phyloP scores from a whole-genome alignment of 2,797 vertebrate species.

The Varecia variegata region DNA sequence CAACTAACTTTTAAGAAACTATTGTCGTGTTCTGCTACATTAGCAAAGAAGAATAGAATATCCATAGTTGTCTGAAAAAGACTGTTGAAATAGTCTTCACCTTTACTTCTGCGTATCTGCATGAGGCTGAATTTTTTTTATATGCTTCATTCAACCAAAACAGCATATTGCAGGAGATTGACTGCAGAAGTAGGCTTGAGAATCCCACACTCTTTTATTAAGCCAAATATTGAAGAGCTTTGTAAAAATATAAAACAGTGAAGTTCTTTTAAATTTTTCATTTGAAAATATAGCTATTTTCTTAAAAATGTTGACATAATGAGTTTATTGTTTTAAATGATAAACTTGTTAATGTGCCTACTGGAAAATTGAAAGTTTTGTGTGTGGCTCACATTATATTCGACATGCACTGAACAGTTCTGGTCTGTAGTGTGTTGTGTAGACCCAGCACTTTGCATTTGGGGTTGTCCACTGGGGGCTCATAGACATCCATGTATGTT shows the following conservation, averaged over 20 bases:
- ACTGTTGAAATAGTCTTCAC: not conserved
- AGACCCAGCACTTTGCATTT: not conserved
- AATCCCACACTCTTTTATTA: not conserved
- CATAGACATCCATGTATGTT: not conserved
- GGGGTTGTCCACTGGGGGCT: not conserved
- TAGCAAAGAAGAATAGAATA: not conserved
- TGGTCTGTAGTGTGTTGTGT: not conserved
- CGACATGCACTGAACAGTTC: not conserved
- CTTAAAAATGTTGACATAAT: not conserved
- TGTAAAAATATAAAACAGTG: constrained; percentile 20
- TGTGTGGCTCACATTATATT: not conserved
- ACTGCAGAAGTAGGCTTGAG: not conserved
- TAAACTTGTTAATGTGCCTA: not conserved
- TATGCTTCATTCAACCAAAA: not conserved
- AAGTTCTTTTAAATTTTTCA: not conserved
- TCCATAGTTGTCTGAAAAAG: not conserved
- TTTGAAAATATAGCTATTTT: not conserved
- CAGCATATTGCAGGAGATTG: not conserved
- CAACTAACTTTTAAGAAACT: not conserved
- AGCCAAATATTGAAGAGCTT: not conserved
- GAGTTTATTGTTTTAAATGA: constrained; percentile 21
- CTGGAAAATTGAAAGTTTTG: not conserved
- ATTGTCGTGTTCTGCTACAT: not conserved
- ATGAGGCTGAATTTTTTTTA: not conserved
- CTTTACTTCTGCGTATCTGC: not conserved